Evolutionary conservation across 2,797 vertebrate species (phyloP).

Genomic region (Leuciscus waleckii): DNA sequence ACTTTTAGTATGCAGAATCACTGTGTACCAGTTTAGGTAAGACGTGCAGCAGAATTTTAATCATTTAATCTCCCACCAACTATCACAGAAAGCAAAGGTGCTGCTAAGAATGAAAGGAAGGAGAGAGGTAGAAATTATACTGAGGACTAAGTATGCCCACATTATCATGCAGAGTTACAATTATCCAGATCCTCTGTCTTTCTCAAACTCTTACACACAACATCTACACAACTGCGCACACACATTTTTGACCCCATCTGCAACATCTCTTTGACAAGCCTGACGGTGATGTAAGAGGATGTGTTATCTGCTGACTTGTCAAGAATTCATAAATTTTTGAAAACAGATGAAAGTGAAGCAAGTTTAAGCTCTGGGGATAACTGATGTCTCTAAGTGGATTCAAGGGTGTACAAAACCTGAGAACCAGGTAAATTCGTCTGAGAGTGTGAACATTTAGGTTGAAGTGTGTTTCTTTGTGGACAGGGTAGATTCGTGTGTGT

Average conservation of each 20-base stretch:
- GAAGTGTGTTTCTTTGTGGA: constrained; percentile 40
- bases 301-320: constrained; percentile 77
- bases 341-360: constrained; percentile 76
- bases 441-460: constrained; percentile 58
- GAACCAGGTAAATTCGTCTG: constrained; percentile 70
- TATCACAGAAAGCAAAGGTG: constrained; percentile 3
- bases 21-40: constrained; percentile 35
- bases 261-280: constrained; percentile 63
- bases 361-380: constrained; percentile 71
- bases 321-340: constrained; percentile 78
- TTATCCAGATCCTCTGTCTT: constrained; percentile 12
- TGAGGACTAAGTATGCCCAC: constrained; percentile 3
- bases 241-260: constrained; percentile 33
- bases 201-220: neutral
- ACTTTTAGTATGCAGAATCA: constrained; percentile 47
- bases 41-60: constrained; percentile 34
- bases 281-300: constrained; percentile 72
- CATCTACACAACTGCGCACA: constrained; percentile 8
- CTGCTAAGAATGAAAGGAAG: constrained; percentile 1
- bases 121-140: neutral
- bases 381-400: constrained; percentile 73
- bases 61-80: constrained; percentile 26
- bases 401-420: constrained; percentile 55
- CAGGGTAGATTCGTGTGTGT: neutral
- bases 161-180: constrained; percentile 26